phyloP scores from a whole-genome alignment of 2,113 vertebrate species.

The Echinops telfairi region DNA sequence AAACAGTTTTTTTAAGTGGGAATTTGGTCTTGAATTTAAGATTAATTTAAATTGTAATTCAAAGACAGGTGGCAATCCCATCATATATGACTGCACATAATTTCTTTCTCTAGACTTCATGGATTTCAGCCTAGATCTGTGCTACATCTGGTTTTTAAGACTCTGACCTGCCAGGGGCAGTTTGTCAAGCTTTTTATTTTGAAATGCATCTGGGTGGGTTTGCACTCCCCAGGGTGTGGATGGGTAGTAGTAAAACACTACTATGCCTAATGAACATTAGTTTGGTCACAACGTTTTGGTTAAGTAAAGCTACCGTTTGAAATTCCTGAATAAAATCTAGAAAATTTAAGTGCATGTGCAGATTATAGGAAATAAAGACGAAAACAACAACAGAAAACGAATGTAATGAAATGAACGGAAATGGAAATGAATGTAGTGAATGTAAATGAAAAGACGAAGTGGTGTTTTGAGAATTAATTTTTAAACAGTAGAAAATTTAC shows the following conservation, averaged over 20 bases:
- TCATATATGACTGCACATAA: neutral
- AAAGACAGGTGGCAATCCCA: neutral
- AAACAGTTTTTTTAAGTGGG: neutral
- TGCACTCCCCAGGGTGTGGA: no score
- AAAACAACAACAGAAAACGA: neutral
- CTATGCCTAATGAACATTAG: neutral
- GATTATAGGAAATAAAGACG: neutral
- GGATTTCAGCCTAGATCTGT: no score
- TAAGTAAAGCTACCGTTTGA: neutral
- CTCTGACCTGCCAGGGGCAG: no score
- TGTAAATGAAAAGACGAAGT: neutral
- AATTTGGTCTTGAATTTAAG: neutral
- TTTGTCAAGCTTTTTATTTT: no score
- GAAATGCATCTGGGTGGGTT: no score
- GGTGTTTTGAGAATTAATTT: slow-evolving; percentile 20
- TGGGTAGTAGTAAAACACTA: neutral
- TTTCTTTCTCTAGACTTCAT: neutral
- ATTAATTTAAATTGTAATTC: neutral
- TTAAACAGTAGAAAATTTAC: slow-evolving; percentile 4
- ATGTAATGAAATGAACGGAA: no score
- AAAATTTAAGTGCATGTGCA: neutral
- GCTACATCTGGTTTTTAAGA: no score
- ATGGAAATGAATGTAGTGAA: no score
- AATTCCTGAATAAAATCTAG: neutral
- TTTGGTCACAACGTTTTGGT: neutral